Evolutionary conservation across 2,888 invertebrate species (phyloP).

Genomic region (Callyntrura guangdongensis): DNA sequence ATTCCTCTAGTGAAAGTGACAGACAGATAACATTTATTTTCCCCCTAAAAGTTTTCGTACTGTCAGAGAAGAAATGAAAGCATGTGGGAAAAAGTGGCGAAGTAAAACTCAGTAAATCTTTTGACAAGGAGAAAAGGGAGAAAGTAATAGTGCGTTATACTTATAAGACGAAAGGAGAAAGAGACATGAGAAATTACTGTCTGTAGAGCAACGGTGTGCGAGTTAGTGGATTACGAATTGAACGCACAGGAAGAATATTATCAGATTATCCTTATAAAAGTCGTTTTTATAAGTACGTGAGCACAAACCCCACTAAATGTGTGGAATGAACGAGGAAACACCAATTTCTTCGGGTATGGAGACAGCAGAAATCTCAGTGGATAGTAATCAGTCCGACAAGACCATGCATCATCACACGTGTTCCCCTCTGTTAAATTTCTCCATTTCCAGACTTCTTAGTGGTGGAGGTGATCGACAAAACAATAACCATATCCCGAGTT

Average conservation of each 20-base stretch:
- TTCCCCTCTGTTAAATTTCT: slow-evolving; percentile 84
- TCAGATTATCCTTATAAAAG: slow-evolving; percentile 27
- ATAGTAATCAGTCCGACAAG: slow-evolving; percentile 82
- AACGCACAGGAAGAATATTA: slow-evolving; percentile 13
- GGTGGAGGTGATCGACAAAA: slow-evolving; percentile 79
- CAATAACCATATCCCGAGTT: slow-evolving; percentile 76
- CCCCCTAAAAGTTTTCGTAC: slow-evolving; percentile 48
- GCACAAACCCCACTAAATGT: slow-evolving; percentile 80
- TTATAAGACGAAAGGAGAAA: background rate
- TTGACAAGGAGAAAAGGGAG: slow-evolving; percentile 36
- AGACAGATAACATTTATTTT: slow-evolving; percentile 72
- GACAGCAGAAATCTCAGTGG: slow-evolving; percentile 82
- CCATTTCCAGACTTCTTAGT: slow-evolving; percentile 84
- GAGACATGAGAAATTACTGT: slow-evolving; percentile 43
- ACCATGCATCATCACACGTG: slow-evolving; percentile 78
- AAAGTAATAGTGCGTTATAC: slow-evolving; percentile 10
- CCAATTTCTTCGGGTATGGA: slow-evolving; percentile 84
- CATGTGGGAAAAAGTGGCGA: slow-evolving; percentile 46
- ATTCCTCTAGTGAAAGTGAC: slow-evolving; percentile 70
- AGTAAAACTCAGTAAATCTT: slow-evolving; percentile 14
- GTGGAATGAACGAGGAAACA: slow-evolving; percentile 84
- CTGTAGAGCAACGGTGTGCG: background rate
- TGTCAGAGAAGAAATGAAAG: slow-evolving; percentile 46
- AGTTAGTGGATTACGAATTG: background rate
- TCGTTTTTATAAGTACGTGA: slow-evolving; percentile 41